Percentiles rank a stretch among this genome's conserved stretches.
phyloP scores from a whole-genome alignment of 2,113 vertebrate genomes.

The Talpa occidentalis region DNA sequence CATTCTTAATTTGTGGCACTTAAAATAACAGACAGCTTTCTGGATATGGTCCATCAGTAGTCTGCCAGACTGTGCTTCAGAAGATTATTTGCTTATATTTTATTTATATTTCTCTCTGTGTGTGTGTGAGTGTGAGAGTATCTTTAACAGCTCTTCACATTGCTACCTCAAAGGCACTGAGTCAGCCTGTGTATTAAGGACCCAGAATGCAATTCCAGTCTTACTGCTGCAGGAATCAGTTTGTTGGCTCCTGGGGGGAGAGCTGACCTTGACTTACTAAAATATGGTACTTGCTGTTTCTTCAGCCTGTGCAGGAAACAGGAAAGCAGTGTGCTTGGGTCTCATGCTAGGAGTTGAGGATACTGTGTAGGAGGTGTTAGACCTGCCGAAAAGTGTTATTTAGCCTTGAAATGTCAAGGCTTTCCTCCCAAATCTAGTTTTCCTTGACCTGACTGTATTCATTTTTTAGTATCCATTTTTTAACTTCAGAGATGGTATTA shows the following conservation, averaged over 20 bases:
- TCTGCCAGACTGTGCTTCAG: constrained; percentile 2
- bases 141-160: constrained; percentile 77
- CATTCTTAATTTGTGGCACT: not conserved
- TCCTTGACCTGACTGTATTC: constrained; percentile 15
- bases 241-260: constrained; percentile 69
- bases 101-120: not conserved
- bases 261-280: constrained; percentile 73
- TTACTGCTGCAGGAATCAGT: constrained; percentile 46
- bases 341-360: not conserved
- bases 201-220: constrained; percentile 20
- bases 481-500: constrained; percentile 43
- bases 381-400: not conserved
- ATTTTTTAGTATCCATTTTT: constrained; percentile 48
- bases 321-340: not conserved
- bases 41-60: not conserved
- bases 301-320: constrained; percentile 37
- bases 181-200: constrained; percentile 60
- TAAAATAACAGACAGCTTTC: not conserved
- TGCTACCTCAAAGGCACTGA: constrained; percentile 63
- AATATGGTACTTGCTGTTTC: constrained; percentile 64
- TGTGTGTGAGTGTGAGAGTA: too few relatives aligned
- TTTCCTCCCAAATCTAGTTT: constrained; percentile 1
- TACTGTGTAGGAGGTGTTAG: not conserved
- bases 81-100: constrained; percentile 32
- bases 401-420: constrained; percentile 43